phyloP scores from a whole-genome alignment of 2,888 invertebrate genomes.

The Chorisops tibialis region DNA sequence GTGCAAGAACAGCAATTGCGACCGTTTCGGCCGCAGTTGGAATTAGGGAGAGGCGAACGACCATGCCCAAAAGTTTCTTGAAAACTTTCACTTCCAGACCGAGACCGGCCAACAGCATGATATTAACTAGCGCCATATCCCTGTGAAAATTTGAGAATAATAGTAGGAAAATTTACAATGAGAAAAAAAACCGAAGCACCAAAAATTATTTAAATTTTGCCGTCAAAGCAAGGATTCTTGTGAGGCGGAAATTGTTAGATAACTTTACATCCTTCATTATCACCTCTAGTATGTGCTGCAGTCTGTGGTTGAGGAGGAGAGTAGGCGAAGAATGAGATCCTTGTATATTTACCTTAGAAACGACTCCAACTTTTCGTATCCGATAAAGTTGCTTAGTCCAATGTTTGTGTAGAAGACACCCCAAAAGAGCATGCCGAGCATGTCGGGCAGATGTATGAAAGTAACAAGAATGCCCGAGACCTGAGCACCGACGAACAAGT shows the following conservation, averaged over 20 bases:
- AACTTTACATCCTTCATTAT: no score
- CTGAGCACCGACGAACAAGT: constrained; percentile 50
- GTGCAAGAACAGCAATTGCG: constrained; percentile 54
- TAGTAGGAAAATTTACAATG: no score
- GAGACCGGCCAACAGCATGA: constrained; percentile 63
- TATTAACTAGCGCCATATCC: constrained; percentile 62
- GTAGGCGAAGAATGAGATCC: no score
- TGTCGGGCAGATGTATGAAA: constrained; percentile 53
- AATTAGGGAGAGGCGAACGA: constrained; percentile 57
- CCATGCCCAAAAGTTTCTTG: constrained; percentile 55
- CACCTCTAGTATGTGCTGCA: no score
- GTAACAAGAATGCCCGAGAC: constrained; percentile 45
- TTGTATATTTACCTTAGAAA: constrained; percentile 51
- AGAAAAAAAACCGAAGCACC: no score
- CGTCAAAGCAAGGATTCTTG: no score
- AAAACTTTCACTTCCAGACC: constrained; percentile 61
- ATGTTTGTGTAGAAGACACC: constrained; percentile 57
- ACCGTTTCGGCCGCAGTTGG: constrained; percentile 61
- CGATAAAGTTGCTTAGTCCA: constrained; percentile 53
- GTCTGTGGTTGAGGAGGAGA: no score
- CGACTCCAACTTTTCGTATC: constrained; percentile 53
- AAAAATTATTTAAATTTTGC: no score
- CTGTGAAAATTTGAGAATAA: constrained; percentile 44
- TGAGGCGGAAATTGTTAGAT: no score
- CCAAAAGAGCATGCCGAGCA: constrained; percentile 62